Evolutionary conservation across 2,797 vertebrate genomes (phyloP).

Genomic region (Scolopax rusticola): DNA sequence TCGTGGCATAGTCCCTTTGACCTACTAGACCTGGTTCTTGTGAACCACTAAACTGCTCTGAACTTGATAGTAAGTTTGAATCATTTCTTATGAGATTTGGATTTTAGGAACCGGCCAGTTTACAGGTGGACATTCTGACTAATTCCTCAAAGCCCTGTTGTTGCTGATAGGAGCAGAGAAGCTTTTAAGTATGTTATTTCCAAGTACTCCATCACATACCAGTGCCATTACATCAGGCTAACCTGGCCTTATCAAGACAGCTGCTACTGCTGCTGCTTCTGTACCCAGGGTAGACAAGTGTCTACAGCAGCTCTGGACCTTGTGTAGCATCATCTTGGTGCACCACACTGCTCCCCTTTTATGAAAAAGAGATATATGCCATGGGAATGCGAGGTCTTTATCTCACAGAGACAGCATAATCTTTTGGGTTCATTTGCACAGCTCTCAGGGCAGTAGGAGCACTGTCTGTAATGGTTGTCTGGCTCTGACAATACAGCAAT

Average conservation of each 20-base stretch:
- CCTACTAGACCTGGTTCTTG: not conserved
- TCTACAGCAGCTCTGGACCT: not conserved
- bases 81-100: not conserved
- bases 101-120: not conserved
- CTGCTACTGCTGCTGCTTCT: not conserved
- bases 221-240: not conserved
- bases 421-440: not conserved
- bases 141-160: not conserved
- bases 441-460: not conserved
- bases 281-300: accelerated
- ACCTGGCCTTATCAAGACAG: not conserved
- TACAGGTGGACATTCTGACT: not conserved
- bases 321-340: not conserved
- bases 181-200: not conserved
- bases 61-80: not conserved
- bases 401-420: not conserved
- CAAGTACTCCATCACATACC: accelerated
- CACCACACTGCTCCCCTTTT: not conserved
- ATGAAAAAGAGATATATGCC: not conserved
- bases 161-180: not conserved
- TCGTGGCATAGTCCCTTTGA: not conserved
- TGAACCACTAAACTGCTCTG: not conserved
- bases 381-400: not conserved
- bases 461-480: not conserved
- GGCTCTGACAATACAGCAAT: not conserved